Conservation (phyloP, 2,888 invertebrate genomes). For the Pseudoips prasinana region DNA sequence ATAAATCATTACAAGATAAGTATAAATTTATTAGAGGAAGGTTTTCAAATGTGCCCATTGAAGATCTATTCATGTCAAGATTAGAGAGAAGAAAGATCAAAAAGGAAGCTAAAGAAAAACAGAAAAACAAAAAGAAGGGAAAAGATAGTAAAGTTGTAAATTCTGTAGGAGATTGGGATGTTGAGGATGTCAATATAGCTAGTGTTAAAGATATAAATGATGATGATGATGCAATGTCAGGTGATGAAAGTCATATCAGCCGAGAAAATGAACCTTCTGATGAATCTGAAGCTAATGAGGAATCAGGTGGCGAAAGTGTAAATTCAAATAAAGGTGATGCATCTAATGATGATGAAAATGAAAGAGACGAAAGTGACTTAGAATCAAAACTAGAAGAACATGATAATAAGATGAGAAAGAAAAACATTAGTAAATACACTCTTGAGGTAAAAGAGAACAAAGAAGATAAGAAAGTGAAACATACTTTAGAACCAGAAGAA, state of each 20-base stretch:
- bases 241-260: conserved; percentile 10
- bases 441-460: not conserved
- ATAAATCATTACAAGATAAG: conserved; percentile 65
- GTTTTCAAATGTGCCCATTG: conserved; percentile 62
- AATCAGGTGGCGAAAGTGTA: conserved; percentile 9
- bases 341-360: conserved; percentile 2
- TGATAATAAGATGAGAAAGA: conserved; percentile 2
- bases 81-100: conserved; percentile 64
- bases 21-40: conserved; percentile 58
- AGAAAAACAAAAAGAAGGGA: conserved; percentile 54
- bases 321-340: conserved; percentile 9
- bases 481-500: not conserved
- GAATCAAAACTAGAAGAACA: conserved; percentile 6
- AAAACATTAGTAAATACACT: no score
- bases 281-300: conserved; percentile 20
- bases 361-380: conserved; percentile 3
- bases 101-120: conserved; percentile 62
- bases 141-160: conserved; percentile 44
- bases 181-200: conserved; percentile 43
- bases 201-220: conserved; percentile 17
- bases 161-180: conserved; percentile 57
- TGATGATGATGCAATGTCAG: conserved; percentile 5
- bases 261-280: conserved; percentile 13
- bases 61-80: conserved; percentile 71
- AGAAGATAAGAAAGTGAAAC: not conserved